Base-by-base conservation (phyloP, 2,113 vertebrate species). In the Amazona guildingii region DNA sequence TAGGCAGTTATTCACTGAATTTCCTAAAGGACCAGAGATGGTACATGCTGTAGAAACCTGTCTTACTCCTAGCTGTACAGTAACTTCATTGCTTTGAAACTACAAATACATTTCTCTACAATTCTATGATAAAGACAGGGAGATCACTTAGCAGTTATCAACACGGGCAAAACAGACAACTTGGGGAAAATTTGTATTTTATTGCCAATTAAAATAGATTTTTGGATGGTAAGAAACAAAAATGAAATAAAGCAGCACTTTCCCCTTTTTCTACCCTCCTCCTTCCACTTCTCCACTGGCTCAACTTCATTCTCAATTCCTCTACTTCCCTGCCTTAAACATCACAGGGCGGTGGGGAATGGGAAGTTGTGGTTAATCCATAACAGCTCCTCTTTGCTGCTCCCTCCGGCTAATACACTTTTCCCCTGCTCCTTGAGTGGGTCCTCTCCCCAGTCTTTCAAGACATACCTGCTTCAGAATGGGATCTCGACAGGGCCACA, bases 201-300 rank as follows among this genome's bases (percentile, higher is more conserved):
- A 24, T 52, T 78, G 29, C 2, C 18, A 78, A 43, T 54, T 66
- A 54, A 79, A 70, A 59, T 17, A 72, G n/a, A 54, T 14, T 48
- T 68, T 41, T 37, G 13, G 19, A 62, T 39, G 18, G 41, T 37
- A 67, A 74, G 54, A 61, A 78, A 70, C 17, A 33, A 39, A 43
- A 43, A 55, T 48, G 39, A 79, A 61, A 61, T 33, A 48, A 37
- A 54, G 8, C 15, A 68, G 33, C 5, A 7, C 8, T 24, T 49
- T 25, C 3, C 2, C 4, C 7, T 3, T 11, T 41, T 35, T 5
- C 3, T 27, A 7, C 24, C 17, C 7, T 11, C 9, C 9, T 23
- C 4, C 6, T 2, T 7, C 5, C 12, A 13, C 27, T 79, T 80
- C 54, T 33, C 54, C 6, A n/a, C 17, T 62, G 25, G 7, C 51